Conservation (phyloP, 2,113 vertebrate species). For the Emydura subglobosa region DNA sequence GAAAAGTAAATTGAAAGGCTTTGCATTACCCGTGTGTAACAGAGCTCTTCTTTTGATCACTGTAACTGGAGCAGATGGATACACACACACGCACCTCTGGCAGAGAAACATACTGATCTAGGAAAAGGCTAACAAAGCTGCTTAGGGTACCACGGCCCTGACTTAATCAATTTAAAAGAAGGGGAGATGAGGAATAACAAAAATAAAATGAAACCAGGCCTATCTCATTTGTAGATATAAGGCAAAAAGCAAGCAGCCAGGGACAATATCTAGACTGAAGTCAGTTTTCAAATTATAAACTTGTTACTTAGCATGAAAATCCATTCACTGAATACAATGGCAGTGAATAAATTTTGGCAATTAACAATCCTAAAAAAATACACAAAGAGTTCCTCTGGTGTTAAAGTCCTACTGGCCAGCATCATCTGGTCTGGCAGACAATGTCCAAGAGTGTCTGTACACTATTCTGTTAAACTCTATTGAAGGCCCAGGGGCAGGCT, state of each 20-base stretch:
- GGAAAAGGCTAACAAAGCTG: background rate
- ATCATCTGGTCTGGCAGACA: background rate
- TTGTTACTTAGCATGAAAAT: background rate
- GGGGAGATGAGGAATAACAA: background rate
- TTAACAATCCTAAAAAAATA: background rate
- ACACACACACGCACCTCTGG: background rate
- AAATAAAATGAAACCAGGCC: background rate
- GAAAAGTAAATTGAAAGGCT: conserved; percentile 49
- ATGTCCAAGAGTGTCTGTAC: background rate
- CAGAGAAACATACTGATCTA: background rate
- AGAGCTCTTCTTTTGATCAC: conserved; percentile 18
- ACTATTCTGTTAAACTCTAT: background rate
- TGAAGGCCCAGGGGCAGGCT: background rate
- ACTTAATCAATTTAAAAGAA: background rate
- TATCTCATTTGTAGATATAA: background rate
- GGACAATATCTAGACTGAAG: background rate
- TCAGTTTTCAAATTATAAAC: background rate
- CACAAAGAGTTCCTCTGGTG: background rate
- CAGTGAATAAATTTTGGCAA: background rate
- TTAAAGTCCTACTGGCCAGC: background rate
- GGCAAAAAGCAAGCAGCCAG: background rate
- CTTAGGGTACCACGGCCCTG: background rate
- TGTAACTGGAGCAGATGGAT: conserved; percentile 23
- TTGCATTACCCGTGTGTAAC: conserved; percentile 18
- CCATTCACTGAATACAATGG: background rate